Evolutionary conservation across 2,797 vertebrate genomes (phyloP), one percentile per base, ranked within the genome.

Genomic region (Pristis pectinata): DNA sequence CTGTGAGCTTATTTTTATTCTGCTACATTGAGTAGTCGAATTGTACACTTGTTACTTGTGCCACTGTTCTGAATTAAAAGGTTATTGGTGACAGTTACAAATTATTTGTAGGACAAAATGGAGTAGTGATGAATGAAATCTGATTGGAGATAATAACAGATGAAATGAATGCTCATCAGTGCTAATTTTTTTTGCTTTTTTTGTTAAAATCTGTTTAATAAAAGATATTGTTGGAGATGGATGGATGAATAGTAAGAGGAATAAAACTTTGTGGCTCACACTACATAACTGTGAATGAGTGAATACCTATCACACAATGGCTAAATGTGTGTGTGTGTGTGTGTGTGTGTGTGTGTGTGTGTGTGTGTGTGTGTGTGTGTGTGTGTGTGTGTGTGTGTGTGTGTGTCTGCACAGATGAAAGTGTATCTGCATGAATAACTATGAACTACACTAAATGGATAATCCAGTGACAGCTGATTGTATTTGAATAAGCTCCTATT

Each of bases 121-220:
- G 87, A 72, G 19, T 13, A 13, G 49, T 17, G 91, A 72, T 17
- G 67, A 49, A 93, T 67, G 41, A 44, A 41, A 61, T 8, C 59
- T 64, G 59, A 64, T 64, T 64, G n/a, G n/a, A 67, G 7, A 41
- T 64, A 91, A 91, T 37, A 41, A 64, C 59, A 67, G 92, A 93
- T 15, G 15, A 53, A 93, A 74, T 74, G 27, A 24, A 74, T 7
- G 15, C 70, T 34, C 41, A 74, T 34, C 92, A 74, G 10, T 44
- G 70, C 67, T 74, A 93, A 93, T 8, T 93, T 37, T 37, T 24
- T 1, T 11, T 64, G 22, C 19, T 93, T 13, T 24, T 76, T 17
- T 34, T 74, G 17, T 74, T 74, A 93, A 93, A 93, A 49, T 93
- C 30, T 53, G 15, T n/a, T 87, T 93, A 44, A 53, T 93, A 76